These are phyloP conservation scores for Ivindomyrus marchei DNA, from an alignment of 2,113 vertebrate genomes.

Conservation along the genomic window DNA sequence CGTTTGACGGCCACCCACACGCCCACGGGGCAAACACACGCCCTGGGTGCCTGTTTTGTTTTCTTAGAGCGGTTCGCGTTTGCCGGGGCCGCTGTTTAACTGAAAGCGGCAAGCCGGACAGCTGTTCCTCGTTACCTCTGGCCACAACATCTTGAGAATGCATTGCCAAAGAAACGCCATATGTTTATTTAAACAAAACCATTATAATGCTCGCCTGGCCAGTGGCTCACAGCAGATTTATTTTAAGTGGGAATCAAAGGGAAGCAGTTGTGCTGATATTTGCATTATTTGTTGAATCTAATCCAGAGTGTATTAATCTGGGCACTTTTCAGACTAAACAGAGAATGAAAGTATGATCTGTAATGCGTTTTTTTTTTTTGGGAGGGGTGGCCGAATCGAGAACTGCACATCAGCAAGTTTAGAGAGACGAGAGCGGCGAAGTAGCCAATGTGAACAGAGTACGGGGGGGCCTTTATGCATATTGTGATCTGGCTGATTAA, in stretches of 20 bases:
- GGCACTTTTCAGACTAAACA: conserved; percentile 68
- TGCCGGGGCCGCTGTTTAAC: conserved; percentile 34
- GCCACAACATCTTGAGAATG: conserved; percentile 43
- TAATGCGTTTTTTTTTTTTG: conserved; percentile 42
- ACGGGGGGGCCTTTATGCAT: conserved; percentile 51
- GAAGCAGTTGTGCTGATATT: conserved; percentile 58
- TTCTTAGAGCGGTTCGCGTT: conserved; percentile 35
- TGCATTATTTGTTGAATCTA: conserved; percentile 42
- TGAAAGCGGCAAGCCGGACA: conserved; percentile 37
- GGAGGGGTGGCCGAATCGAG: conserved; percentile 25
- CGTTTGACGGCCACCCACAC: not conserved
- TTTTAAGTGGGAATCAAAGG: conserved; percentile 39
- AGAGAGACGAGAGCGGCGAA: conserved; percentile 57
- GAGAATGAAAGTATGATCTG: conserved; percentile 67
- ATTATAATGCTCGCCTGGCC: conserved; percentile 41
- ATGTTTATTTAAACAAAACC: conserved; percentile 58
- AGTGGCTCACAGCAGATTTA: conserved; percentile 48
- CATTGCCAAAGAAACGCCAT: not conserved
- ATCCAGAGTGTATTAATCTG: conserved; percentile 60
- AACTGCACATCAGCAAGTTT: conserved; percentile 60
- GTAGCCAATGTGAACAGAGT: conserved; percentile 51
- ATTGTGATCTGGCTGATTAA: conserved; percentile 66
- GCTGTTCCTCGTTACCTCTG: conserved; percentile 52
- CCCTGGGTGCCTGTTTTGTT: conserved; percentile 21
- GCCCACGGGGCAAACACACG: not conserved